Percentiles rank a stretch among this genome's conserved stretches.
Evolutionary conservation across 2,113 vertebrate genomes (phyloP).

Genomic region (Dasypus novemcinctus): DNA sequence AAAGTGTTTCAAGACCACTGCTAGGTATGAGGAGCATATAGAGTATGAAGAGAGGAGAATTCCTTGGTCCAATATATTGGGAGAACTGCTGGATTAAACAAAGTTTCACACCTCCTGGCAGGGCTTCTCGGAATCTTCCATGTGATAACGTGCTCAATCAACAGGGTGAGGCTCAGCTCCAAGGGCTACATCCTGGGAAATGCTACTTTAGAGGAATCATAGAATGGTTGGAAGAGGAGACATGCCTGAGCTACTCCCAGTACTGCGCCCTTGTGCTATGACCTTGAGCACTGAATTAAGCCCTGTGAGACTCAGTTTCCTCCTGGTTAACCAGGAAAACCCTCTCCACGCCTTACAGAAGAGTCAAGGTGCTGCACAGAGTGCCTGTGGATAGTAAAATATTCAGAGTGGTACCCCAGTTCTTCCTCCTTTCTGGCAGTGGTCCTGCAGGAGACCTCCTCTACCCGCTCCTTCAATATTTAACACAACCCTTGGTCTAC

Average conservation of each 20-base stretch:
- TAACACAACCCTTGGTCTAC: background rate
- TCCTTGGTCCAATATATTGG: background rate
- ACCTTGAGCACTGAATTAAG: background rate
- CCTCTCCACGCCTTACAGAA: background rate
- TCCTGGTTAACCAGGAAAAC: background rate
- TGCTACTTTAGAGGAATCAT: background rate
- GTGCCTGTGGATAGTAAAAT: background rate
- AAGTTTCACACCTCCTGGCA: background rate
- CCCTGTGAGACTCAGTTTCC: background rate
- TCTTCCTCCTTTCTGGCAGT: background rate
- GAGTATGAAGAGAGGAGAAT: background rate
- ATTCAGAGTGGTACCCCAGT: background rate
- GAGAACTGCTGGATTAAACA: background rate
- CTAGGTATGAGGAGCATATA: background rate
- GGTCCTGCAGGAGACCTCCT: background rate
- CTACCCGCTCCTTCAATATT: background rate
- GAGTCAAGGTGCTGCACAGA: background rate
- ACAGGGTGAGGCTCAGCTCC: background rate
- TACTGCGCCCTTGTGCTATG: background rate
- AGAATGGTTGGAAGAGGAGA: background rate
- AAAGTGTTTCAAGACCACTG: background rate
- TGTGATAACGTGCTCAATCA: background rate
- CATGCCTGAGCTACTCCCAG: background rate
- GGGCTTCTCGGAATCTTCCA: background rate
- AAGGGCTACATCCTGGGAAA: background rate